Percentiles rank a stretch among this genome's conserved stretches.
Evolutionary conservation across 2,888 invertebrate genomes (phyloP).

Genomic region (Athetis lepigone): DNA sequence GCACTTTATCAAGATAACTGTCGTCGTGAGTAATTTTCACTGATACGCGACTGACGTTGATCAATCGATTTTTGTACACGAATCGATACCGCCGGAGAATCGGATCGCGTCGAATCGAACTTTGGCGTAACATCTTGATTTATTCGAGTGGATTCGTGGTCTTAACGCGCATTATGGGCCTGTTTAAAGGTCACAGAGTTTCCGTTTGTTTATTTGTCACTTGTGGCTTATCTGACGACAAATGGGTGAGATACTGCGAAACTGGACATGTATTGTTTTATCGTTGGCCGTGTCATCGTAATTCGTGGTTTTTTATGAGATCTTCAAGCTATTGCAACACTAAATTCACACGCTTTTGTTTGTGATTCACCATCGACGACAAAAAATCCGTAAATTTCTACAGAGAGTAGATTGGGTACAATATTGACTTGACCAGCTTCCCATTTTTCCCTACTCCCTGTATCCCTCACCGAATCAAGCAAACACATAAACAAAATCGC

Average conservation of each 20-base stretch:
- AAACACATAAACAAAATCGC: constrained; percentile 38
- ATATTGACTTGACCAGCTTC: background rate
- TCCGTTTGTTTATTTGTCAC: constrained; percentile 49
- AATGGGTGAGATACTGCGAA: constrained; percentile 49
- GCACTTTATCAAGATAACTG: constrained; percentile 84
- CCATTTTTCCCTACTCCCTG: constrained; percentile 4
- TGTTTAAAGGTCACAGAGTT: constrained; percentile 51
- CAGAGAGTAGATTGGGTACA: no score
- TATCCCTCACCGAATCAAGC: constrained; percentile 22
- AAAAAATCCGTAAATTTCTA: background rate
- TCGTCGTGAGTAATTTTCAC: constrained; percentile 80
- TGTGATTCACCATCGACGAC: constrained; percentile 25
- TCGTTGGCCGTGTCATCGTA: constrained; percentile 34
- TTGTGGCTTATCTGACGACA: constrained; percentile 45
- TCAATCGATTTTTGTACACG: constrained; percentile 81
- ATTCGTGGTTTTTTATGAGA: constrained; percentile 43
- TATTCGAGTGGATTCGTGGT: constrained; percentile 69
- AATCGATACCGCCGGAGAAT: constrained; percentile 63
- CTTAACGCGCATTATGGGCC: constrained; percentile 59
- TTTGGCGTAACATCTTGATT: constrained; percentile 69
- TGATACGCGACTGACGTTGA: constrained; percentile 82
- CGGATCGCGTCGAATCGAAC: constrained; percentile 64
- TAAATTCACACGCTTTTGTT: constrained; percentile 8
- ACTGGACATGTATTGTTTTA: constrained; percentile 43
- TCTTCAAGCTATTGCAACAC: constrained; percentile 20